Conservation (phyloP, 2,888 invertebrate genomes). For the Erynnis tages region DNA sequence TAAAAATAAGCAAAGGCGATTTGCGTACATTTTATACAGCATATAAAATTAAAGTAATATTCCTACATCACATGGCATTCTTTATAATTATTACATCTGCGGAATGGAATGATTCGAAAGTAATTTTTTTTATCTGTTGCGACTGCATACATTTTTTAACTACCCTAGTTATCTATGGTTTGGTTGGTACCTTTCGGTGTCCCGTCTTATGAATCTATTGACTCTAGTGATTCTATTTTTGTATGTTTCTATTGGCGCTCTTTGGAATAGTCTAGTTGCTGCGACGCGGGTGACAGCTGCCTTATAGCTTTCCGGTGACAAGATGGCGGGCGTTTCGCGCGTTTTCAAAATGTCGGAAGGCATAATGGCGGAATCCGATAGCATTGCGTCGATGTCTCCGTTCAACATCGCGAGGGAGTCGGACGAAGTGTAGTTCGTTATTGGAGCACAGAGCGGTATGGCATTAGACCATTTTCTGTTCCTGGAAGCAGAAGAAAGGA, state of each 20-base stretch:
- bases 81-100: neutral
- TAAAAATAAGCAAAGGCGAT: no score
- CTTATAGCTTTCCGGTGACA: conserved; percentile 69
- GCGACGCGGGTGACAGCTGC: conserved; percentile 69
- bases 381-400: conserved; percentile 72
- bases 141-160: conserved; percentile 11
- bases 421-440: conserved; percentile 62
- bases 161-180: conserved; percentile 33
- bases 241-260: conserved; percentile 64
- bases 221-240: conserved; percentile 68
- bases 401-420: conserved; percentile 68
- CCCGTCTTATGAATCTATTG: conserved; percentile 64
- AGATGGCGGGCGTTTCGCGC: conserved; percentile 69
- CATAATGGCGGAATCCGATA: conserved; percentile 58
- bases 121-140: conserved; percentile 1
- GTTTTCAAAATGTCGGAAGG: conserved; percentile 60
- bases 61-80: conserved; percentile 5
- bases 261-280: conserved; percentile 54
- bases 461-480: conserved; percentile 94
- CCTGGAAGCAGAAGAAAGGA: conserved; percentile 56
- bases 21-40: no score
- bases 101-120: neutral
- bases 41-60: neutral
- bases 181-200: conserved; percentile 67
- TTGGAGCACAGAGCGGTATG: conserved; percentile 87